Percentiles rank a stretch among this genome's conserved stretches.
Evolutionary conservation across 1,140 invertebrate genomes (phyloP).

Genomic region (Heterodera carotae): DNA sequence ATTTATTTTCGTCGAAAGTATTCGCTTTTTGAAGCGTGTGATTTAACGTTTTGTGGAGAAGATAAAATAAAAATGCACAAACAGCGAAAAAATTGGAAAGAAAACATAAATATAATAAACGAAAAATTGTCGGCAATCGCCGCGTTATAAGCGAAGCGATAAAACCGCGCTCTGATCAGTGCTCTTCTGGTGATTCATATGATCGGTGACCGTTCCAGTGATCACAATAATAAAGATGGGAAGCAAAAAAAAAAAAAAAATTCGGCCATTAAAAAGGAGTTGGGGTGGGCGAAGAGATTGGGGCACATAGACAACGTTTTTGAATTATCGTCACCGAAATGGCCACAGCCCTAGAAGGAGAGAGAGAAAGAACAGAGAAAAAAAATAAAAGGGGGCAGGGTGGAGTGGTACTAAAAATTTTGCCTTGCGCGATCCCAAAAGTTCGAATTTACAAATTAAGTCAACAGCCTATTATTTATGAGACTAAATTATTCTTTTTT

Average conservation of each 20-base stretch:
- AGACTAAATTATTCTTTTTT: background rate
- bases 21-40: background rate
- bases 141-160: background rate
- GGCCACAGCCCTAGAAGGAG: conserved; percentile 1
- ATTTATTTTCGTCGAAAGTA: background rate
- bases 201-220: background rate
- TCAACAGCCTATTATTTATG: background rate
- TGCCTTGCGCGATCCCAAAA: background rate
- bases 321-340: background rate
- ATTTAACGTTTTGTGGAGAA: background rate
- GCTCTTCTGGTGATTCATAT: background rate
- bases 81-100: background rate
- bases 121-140: no score
- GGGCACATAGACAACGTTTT: background rate
- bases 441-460: conserved; percentile 9
- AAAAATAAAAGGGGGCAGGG: background rate
- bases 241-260: conserved; percentile 14
- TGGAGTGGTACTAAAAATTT: background rate
- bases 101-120: background rate
- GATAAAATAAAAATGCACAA: background rate
- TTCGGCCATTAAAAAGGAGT: background rate
- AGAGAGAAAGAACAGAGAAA: background rate
- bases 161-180: background rate
- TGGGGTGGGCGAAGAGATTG: background rate
- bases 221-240: conserved; percentile 15